Evolutionary conservation across 1,140 invertebrate genomes (phyloP).

Genomic region (Carposina sasakii): DNA sequence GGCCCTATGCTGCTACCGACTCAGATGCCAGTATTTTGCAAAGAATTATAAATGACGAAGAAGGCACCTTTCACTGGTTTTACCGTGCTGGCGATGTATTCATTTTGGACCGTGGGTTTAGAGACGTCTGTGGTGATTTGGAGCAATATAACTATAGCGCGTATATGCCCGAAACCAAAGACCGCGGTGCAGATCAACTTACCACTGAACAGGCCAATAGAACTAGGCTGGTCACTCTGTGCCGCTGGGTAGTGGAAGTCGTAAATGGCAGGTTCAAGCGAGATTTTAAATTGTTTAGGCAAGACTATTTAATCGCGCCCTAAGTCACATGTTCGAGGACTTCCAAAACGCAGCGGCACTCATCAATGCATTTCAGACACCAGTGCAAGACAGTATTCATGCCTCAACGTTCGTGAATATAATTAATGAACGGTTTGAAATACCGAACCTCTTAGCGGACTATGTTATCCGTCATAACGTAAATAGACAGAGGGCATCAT

Average conservation of each 20-base stretch:
- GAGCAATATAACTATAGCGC: not conserved
- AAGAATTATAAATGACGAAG: constrained; percentile 1
- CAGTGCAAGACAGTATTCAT: not conserved
- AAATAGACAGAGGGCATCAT: constrained; percentile 13
- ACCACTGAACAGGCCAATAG: constrained; percentile 1
- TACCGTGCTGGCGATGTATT: not conserved
- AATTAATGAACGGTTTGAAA: not conserved
- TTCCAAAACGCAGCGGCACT: constrained; percentile 2
- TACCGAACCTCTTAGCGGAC: constrained; percentile 10
- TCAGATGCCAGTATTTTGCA: constrained; percentile 5
- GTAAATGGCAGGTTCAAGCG: constrained; percentile 1
- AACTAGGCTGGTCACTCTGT: not conserved
- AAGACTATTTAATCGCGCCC: not conserved
- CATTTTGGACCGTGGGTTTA: constrained; percentile 2
- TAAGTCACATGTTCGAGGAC: not conserved
- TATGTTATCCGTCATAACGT: constrained; percentile 14
- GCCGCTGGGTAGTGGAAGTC: not conserved
- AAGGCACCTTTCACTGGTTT: constrained; percentile 6
- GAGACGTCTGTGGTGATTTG: not conserved
- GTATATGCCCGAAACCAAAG: not conserved
- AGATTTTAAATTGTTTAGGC: not conserved
- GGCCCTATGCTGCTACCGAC: constrained; percentile 1
- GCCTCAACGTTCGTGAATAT: not conserved
- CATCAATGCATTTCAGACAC: not conserved
- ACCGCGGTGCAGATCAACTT: not conserved